A percentile compares a stretch with the other conserved stretches of the same genome.
Conservation (phyloP, 2,797 vertebrate genomes). For the Taeniopygia guttata region DNA sequence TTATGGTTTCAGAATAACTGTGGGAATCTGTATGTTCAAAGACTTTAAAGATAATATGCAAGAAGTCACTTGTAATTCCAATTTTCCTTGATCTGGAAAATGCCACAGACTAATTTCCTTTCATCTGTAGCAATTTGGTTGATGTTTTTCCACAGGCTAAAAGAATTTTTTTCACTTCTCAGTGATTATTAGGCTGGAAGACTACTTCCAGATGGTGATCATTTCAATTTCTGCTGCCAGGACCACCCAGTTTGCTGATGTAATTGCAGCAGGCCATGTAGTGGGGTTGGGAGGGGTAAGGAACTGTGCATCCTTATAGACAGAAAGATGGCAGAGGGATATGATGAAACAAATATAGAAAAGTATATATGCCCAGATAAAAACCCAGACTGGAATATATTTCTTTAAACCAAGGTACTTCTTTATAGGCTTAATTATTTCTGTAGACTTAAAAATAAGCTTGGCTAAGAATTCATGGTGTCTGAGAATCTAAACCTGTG, state of each 20-base stretch:
- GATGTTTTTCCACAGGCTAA: not conserved
- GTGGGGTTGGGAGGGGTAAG: not conserved
- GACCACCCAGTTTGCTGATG: constrained; percentile 1
- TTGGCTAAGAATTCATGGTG: not conserved
- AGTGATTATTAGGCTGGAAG: not conserved
- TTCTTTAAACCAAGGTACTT: not conserved
- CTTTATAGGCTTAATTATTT: not conserved
- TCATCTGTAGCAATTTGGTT: not conserved
- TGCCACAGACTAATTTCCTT: not conserved
- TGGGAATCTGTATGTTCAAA: constrained; percentile 16
- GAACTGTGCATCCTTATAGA: not conserved
- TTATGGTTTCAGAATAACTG: not conserved
- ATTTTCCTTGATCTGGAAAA: constrained; percentile 15
- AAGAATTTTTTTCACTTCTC: not conserved
- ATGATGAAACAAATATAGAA: not conserved
- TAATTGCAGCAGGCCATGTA: not conserved
- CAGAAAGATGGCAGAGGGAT: not conserved
- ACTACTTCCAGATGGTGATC: constrained; percentile 15
- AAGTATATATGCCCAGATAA: not conserved
- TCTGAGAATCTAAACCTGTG: not conserved
- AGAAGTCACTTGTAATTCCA: not conserved
- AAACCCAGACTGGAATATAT: not conserved
- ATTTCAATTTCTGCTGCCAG: not conserved
- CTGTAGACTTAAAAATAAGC: not conserved
- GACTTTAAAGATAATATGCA: not conserved